Conservation (phyloP, 2,797 vertebrate genomes). For the Lates japonicus region DNA sequence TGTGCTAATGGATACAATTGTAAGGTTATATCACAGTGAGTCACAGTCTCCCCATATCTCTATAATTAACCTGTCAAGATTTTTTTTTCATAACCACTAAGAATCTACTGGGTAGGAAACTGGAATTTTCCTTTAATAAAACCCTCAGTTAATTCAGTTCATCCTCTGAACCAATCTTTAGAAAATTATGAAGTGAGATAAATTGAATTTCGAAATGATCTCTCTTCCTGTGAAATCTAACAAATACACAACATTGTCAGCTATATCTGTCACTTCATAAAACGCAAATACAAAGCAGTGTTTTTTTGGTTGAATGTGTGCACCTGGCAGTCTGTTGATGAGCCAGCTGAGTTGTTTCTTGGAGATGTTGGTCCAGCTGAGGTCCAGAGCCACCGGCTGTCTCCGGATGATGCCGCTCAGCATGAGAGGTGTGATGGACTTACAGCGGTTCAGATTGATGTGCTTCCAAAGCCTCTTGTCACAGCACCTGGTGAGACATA, state of each 20-base stretch:
- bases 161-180: too few relatives aligned
- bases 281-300: not conserved
- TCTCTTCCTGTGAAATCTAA: slow-evolving; percentile 5
- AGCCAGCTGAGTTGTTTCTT: slow-evolving; percentile 99
- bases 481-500: slow-evolving; percentile 89
- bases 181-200: not conserved
- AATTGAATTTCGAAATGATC: not conserved
- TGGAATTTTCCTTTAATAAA: not conserved
- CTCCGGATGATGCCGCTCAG: slow-evolving; percentile 96
- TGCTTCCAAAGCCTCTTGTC: slow-evolving; percentile 97
- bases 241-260: not conserved
- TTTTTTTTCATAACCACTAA: not conserved
- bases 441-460: slow-evolving; percentile 95
- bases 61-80: not conserved
- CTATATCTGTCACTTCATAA: not conserved
- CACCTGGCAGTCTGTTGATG: slow-evolving; percentile 97
- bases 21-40: not conserved
- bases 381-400: slow-evolving; percentile 93
- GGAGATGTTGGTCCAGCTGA: slow-evolving; percentile 99
- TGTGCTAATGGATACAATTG: not conserved
- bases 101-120: not conserved
- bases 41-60: not conserved
- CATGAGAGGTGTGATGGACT: slow-evolving; percentile 97
- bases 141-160: not conserved
- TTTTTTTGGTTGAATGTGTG: not conserved